Base-by-base conservation (phyloP, 1,140 invertebrate species). In the Pseudomyrmex cubaensis region DNA sequence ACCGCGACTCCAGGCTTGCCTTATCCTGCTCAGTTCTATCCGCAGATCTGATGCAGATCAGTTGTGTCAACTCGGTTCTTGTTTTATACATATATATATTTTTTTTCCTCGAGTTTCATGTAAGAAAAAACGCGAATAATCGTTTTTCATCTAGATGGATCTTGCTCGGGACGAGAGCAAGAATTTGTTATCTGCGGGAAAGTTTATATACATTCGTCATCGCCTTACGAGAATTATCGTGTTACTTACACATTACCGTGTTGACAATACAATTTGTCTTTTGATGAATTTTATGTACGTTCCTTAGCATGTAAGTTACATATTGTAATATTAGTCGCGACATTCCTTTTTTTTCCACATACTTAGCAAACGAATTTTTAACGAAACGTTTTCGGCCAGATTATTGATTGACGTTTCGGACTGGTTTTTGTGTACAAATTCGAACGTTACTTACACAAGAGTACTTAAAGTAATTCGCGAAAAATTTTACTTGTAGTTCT, bases 21-120 rank as follows among this genome's bases (percentile, higher is more conserved):
- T n/a, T 94, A 92, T 92, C 95, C 92, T 66, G 94, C 91, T 92
- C 94, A 92, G 88, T 94, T 94, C 90, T 94, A 94, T 88, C 94
- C 94, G 0, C 93, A 94, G 70, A 91, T 94, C n/a, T 89, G 77
- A 89, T 94, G 90, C 90, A 89, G 20, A 20, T 59, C 17, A 25
- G 15, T 46, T 22, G 66, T 20, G 1, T 69, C 70, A 20, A 22
- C 25, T 85, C 46, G 62, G 20, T 50, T 56, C 0, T 50, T 64
- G 50, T 17, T 54, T 50, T 57, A 73, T n/a, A 56, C 17, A 25
- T 78, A 35, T 35, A 35, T 35, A 35, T 35, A 35, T 35, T 35
- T 7, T 69, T 73, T 25, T 50, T 69, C n/a, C 75, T 22, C 35
- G 12, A 10, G 4, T 70, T 20, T 13, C 48, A 25, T 7, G 22